Evolutionary conservation across 35 echinoderm and acorn worm species (phyloP), one percentile per base, ranked within the genome.

Genomic region (Strongylocentrotus purpuratus): DNA sequence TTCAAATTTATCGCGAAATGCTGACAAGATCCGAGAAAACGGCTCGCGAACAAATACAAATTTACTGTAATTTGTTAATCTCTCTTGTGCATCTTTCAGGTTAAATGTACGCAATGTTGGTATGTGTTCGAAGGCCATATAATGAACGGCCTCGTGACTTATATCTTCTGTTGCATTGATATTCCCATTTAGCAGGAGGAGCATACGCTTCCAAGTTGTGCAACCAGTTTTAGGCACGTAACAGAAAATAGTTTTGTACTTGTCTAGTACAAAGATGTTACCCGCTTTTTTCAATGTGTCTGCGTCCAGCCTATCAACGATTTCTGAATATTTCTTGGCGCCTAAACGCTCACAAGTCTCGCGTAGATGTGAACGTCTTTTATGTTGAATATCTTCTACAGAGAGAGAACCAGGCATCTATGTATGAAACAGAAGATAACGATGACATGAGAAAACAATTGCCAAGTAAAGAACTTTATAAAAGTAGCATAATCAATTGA

Each of bases 161-260:
- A 95, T 4, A 32, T 94, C 95, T 12, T 59, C 47, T 7, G 88
- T 93, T 33, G 31, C 85, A 32, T 90, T 85, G 7, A 95, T 3
- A 45, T 92, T 10, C 9, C 87, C 94, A 28, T 91, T 94, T 31
- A 98, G 65, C 20, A 85, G 18, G 4, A 98, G 59, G 13, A 98
- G 94, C 17, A 94, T 93, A 35, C 94, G 85, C 47, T 98, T 98
- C 95, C 94, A 96, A 32, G 94, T 98, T 28, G 97, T 98, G 86
- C 97, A 98, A 18, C 87, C 97, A 31, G 95, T 93, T 86, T 98
- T 98, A 52, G 97, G 97, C 8, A 98, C 71, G 59, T 95, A 98
- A 95, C 97, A 98, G 78, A 94, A 96, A 14, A 98, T 45, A 9
- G 94, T 47, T 96, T 94, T 98, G 86, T 95, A 96, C 65, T 89